Base-by-base conservation (phyloP, 2,888 invertebrate species). In the Anaspis maculata region DNA sequence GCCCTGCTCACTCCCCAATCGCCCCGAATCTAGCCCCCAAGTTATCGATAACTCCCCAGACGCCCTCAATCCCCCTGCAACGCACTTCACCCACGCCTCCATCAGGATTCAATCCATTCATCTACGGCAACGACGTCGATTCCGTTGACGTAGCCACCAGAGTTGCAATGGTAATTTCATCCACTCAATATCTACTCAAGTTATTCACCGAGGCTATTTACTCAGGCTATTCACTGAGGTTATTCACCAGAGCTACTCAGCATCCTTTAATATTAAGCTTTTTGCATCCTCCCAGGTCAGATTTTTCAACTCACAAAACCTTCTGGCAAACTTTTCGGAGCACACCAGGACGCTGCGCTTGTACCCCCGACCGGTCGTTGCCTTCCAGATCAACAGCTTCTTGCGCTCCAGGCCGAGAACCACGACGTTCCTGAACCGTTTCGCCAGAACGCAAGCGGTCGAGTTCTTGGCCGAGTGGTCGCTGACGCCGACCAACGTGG, bases 391-490 rank as follows among this genome's bases (percentile, higher is more conserved):
- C 54, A 89, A 94, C 67, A 92, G 92, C 58, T 97, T 97, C 60
- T 71, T 99, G 7, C 74, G 96, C 40, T 97, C 97, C 5, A 73
- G 98, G 16, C 94, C 95, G 0, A 73, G 87, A 46, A 80, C 86
- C 7, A 87, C 92, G 1, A 76, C 79, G 25, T 99, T 96, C 62
- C 75, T 96, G 27, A 86, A 85, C 54, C 83, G 84, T 59, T 94
- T 99, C 57, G 88, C 96, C 1, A 73, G 91, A 49, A 95, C 96
- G 2, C 96, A 97, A 49, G 97, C 98, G 1, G 97, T 98, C 1
- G 98, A 99, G 63, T 99, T 92, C 66, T 76, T 97, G 45, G 97
- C 97, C 1, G 98, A 99, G 66, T 98, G 97, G 94, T 91, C 91
- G 0, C 70, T 99, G 7, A 92, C 94, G 2, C 98, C 98, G 0